Base-by-base conservation (phyloP, 2,113 vertebrate species). In the Synodontis membranacea region DNA sequence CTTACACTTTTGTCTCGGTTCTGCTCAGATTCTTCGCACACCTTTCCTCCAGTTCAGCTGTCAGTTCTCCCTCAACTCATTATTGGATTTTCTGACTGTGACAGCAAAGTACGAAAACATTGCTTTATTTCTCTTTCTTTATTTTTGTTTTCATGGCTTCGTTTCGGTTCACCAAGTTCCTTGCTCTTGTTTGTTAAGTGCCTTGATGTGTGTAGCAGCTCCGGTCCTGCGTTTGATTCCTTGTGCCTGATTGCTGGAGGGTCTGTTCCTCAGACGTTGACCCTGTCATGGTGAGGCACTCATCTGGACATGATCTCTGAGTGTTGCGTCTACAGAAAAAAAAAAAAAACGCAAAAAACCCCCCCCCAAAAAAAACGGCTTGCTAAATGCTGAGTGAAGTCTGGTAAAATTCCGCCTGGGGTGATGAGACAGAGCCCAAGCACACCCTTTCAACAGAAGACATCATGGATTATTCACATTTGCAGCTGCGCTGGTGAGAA, bases 391-490 rank as follows among this genome's bases (percentile, higher is more conserved):
- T 80, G 85, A 86, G 84, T 82, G 86, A 84, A 80, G 83, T 85
- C 87, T 88, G 88, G 84, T 87, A 86, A 89, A 88, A 89, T 88
- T 80, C 84, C 83, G 87, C 82, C 87, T 31, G 28, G 52, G 90
- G 50, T 66, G 70, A 85, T 86, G 90, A 86, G 88, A 91, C 86
- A 87, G 89, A 92, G 85, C 88, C 82, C 85, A 52, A 12, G 90
- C 89, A 88, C 90, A 89, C 82, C 89, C 90, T 89, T 92, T 91
- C 88, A 90, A 92, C 90, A 86, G 89, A 83, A 92, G 89, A 91
- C 86, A 92, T 92, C 93, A 94, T 95, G 89, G 92, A 93, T 95
- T 95, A 95, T 95, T 94, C 94, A 95, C 91, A 92, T 88, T 90
- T 86, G 86, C 94, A 95, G 93, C 94, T 95, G 95, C 52, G 76